Conservation (phyloP, 2,113 vertebrate species). For the Sminthopsis crassicaudata region DNA sequence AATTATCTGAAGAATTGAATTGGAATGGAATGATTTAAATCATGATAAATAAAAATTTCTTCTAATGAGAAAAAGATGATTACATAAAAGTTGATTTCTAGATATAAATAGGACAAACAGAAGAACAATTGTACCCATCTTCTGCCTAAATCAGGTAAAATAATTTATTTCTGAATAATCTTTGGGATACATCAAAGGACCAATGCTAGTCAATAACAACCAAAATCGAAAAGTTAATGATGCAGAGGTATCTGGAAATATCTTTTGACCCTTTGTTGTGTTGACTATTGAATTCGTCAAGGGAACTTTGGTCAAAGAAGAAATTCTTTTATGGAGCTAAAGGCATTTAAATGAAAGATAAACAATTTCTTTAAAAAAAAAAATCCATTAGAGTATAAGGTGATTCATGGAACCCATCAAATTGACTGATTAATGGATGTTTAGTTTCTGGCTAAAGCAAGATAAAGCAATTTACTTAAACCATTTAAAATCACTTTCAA, state of each 20-base stretch:
- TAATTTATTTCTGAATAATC: slow-evolving; percentile 68
- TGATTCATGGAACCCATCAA: slow-evolving; percentile 79
- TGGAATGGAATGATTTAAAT: background rate
- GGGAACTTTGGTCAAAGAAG: slow-evolving; percentile 61
- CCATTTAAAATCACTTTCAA: slow-evolving; percentile 73
- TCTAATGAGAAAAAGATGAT: too few relatives aligned
- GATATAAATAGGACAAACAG: slow-evolving; percentile 64
- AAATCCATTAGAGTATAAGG: slow-evolving; percentile 74
- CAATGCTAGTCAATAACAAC: background rate
- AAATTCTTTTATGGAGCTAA: slow-evolving; percentile 59
- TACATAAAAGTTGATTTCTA: slow-evolving; percentile 63
- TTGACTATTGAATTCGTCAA: slow-evolving; percentile 63
- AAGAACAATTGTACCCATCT: slow-evolving; percentile 71
- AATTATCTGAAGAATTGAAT: slow-evolving; percentile 47
- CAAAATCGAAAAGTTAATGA: slow-evolving; percentile 65
- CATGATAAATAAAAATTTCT: slow-evolving; percentile 23
- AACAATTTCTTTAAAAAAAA: slow-evolving; percentile 59
- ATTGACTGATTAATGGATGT: slow-evolving; percentile 74
- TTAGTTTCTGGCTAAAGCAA: slow-evolving; percentile 72
- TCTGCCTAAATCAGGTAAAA: slow-evolving; percentile 66
- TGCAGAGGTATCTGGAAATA: slow-evolving; percentile 44
- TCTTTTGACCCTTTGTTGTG: slow-evolving; percentile 65
- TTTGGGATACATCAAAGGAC: slow-evolving; percentile 63
- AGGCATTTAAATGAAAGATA: background rate
- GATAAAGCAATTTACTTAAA: slow-evolving; percentile 55